Evolutionary conservation across 2,888 invertebrate species (phyloP), one percentile per base, ranked within the genome.

Genomic region (Heliconius ethilla): DNA sequence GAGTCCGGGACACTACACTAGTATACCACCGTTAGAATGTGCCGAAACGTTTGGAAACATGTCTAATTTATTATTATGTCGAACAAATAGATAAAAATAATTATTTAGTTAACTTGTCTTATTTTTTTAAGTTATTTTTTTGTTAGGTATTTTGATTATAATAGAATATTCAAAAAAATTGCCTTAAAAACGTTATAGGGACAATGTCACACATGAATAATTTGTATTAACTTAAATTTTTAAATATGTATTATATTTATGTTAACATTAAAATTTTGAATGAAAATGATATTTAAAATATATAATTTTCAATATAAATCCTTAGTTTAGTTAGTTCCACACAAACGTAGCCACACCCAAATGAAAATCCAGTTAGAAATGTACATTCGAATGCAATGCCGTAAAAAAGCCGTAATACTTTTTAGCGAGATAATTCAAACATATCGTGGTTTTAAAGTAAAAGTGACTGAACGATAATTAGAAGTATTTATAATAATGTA

Each of bases 1-100:
- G 84, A 83, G 83, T 83, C 86, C 86, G 83, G 83, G 86, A 82
- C 86, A 87, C 89, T 84, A 82, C 90, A 89, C 91, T 88, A 85
- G 85, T 85, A 75, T 59, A 82, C 77, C 79, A 82, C 77, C 79
- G 82, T 82, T 76, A 80, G 15, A 62, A 37, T 73, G 22, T 69
- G 33, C 15, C 51, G 13, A 75, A 55, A 77, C 78, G 82, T 80
- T 86, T 86, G 87, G 85, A 87, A 88, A 59, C 9, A 10, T 59
- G 3, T 59, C 59, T 59, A 10, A n/a, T 59, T 59, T n/a, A 59
- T n/a, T n/a, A 22, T 59, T 59, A n/a, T n/a, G 10, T n/a, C n/a
- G 10, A n/a, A 9, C 22, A 59, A 59, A 59, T 59, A n/a, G 59
- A 59, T 59, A 10, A n/a, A n/a, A n/a, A 59, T 51, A 5, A 5